These are phyloP conservation scores for Acanthopleura granulata DNA, from an alignment of 2,888 invertebrate genomes.

Conservation along the genomic window DNA sequence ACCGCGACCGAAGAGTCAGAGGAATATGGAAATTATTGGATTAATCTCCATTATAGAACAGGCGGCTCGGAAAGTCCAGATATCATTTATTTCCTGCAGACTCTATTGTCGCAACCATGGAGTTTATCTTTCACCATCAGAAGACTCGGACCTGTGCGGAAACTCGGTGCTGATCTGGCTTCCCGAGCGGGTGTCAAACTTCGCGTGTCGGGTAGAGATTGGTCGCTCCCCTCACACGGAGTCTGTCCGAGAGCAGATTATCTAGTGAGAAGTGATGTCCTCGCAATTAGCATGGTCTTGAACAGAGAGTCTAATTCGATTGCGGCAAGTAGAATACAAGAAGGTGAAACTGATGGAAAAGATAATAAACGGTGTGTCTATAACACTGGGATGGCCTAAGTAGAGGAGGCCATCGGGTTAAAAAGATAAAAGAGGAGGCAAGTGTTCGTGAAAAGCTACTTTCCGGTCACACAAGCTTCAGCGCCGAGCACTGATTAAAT, in stretches of 20 bases:
- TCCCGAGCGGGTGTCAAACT: neutral
- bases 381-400: neutral
- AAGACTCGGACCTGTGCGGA: neutral
- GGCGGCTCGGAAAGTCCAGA: slow-evolving; percentile 16
- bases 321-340: neutral
- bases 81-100: slow-evolving; percentile 5
- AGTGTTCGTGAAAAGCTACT: slow-evolving; percentile 15
- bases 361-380: neutral
- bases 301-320: neutral
- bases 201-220: neutral
- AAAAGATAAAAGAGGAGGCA: slow-evolving; percentile 18
- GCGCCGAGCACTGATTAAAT: neutral
- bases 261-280: slow-evolving; percentile 11
- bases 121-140: slow-evolving; percentile 19
- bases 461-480: neutral
- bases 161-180: neutral
- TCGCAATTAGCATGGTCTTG: slow-evolving; percentile 11
- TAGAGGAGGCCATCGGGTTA: slow-evolving; percentile 16
- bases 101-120: neutral
- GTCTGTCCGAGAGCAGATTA: neutral
- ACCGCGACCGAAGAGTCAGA: neutral
- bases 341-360: slow-evolving; percentile 10
- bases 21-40: slow-evolving; percentile 13
- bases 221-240: neutral
- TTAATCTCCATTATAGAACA: slow-evolving; percentile 15